Conservation (phyloP, 2,797 vertebrate genomes). For the Myotis daubentonii region DNA sequence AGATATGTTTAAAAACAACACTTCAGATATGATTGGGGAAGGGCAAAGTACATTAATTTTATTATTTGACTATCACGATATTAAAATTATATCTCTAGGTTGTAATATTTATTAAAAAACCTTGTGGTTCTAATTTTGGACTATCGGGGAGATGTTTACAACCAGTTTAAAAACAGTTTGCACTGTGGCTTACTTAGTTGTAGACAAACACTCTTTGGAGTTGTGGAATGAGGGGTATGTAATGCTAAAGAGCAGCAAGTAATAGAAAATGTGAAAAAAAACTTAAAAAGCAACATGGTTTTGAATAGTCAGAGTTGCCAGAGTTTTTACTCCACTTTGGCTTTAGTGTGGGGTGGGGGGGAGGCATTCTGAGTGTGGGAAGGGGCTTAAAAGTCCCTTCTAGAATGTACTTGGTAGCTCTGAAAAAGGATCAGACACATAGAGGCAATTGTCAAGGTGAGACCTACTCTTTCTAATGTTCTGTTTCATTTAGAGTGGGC, state of each 20-base stretch:
- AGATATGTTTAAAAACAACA: background rate
- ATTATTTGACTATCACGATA: background rate
- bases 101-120: background rate
- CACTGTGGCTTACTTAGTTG: background rate
- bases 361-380: no score
- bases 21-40: background rate
- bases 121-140: background rate
- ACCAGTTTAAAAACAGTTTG: background rate
- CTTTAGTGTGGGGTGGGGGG: background rate
- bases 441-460: background rate
- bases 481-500: background rate
- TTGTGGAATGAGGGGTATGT: background rate
- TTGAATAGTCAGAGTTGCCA: background rate
- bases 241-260: background rate
- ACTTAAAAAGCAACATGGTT: background rate
- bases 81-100: background rate
- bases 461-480: background rate
- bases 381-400: background rate
- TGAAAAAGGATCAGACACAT: background rate
- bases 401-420: background rate
- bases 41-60: background rate
- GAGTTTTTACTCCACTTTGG: background rate
- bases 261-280: background rate
- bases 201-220: background rate
- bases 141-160: background rate